Percentiles rank a stretch among this genome's conserved stretches.
phyloP scores from a whole-genome alignment of 2,113 vertebrate genomes.

The Antechinus stuartii region DNA sequence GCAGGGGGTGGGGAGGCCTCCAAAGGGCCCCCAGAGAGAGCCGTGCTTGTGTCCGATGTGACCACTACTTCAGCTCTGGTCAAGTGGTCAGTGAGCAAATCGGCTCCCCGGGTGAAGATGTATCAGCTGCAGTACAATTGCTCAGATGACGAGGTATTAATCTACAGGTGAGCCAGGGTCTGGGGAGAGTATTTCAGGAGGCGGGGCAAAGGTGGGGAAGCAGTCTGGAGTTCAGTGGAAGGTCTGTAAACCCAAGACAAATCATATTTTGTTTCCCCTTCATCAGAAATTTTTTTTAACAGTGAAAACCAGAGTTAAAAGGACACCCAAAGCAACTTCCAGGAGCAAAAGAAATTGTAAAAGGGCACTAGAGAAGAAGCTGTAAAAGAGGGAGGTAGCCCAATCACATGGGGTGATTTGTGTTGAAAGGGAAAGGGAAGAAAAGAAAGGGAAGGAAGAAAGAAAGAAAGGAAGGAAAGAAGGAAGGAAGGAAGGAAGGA shows the following conservation, averaged over 20 bases:
- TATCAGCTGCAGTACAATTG: slow-evolving; percentile 99
- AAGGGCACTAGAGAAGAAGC: background rate
- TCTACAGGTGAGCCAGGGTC: slow-evolving; percentile 92
- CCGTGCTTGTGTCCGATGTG: slow-evolving; percentile 94
- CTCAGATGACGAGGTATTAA: slow-evolving; percentile 97
- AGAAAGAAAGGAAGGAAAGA: too few species aligned
- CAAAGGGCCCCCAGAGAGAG: slow-evolving; percentile 90
- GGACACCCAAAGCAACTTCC: too few species aligned
- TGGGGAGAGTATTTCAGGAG: background rate
- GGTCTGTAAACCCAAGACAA: too few species aligned
- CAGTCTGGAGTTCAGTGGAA: rapidly evolving
- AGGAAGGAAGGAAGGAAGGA: too few species aligned
- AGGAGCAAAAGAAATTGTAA: background rate
- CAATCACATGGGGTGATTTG: background rate
- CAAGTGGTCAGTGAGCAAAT: slow-evolving; percentile 96
- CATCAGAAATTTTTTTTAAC: background rate
- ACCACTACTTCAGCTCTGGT: slow-evolving; percentile 94
- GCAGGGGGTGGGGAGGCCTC: slow-evolving; percentile 79
- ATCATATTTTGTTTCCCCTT: background rate
- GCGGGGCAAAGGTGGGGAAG: background rate
- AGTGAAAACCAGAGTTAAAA: background rate
- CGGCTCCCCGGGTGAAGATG: slow-evolving; percentile 97
- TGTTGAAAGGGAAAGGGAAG: background rate
- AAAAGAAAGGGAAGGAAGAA: background rate
- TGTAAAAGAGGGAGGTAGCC: background rate